Percentiles rank a stretch among this genome's conserved stretches.
These are phyloP conservation scores for Dissostichus mawsoni DNA, from an alignment of 2,113 vertebrate genomes.

Conservation along the genomic window DNA sequence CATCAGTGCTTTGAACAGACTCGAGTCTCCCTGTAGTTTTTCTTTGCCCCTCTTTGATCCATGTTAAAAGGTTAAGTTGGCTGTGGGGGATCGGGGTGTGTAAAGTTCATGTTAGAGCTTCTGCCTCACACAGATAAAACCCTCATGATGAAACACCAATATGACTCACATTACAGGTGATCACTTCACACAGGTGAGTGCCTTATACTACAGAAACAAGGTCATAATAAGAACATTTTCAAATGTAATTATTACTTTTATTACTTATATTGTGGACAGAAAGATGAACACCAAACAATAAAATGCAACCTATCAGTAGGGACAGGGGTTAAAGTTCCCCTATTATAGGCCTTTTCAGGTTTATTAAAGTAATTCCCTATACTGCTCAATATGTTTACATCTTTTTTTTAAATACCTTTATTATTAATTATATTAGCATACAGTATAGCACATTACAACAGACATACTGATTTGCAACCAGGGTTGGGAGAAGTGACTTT, in stretches of 20 bases:
- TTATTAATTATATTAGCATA: too few species aligned
- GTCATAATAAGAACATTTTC: background rate
- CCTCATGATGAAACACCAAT: background rate
- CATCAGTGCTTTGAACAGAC: slow-evolving; percentile 67
- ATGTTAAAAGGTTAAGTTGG: slow-evolving; percentile 64
- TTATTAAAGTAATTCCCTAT: too few species aligned
- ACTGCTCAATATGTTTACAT: too few species aligned
- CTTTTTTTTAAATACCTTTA: too few species aligned
- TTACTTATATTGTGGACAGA: background rate
- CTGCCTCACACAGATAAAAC: background rate
- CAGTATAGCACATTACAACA: too few species aligned
- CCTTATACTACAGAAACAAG: background rate
- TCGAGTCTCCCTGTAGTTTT: slow-evolving; percentile 41
- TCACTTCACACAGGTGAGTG: background rate
- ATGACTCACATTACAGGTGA: background rate
- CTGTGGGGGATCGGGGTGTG: slow-evolving; percentile 55
- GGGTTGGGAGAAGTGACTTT: too few species aligned
- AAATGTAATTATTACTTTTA: background rate
- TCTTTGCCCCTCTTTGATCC: slow-evolving; percentile 49
- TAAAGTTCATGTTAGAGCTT: slow-evolving; percentile 49
- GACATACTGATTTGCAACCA: too few species aligned
- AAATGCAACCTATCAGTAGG: background rate
- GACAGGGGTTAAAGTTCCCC: background rate
- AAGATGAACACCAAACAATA: background rate
- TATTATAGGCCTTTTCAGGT: too few species aligned